Percentiles rank a stretch among this genome's conserved stretches.
phyloP scores from a whole-genome alignment of 2,797 vertebrate species.

The Phyllotis vaccarum region DNA sequence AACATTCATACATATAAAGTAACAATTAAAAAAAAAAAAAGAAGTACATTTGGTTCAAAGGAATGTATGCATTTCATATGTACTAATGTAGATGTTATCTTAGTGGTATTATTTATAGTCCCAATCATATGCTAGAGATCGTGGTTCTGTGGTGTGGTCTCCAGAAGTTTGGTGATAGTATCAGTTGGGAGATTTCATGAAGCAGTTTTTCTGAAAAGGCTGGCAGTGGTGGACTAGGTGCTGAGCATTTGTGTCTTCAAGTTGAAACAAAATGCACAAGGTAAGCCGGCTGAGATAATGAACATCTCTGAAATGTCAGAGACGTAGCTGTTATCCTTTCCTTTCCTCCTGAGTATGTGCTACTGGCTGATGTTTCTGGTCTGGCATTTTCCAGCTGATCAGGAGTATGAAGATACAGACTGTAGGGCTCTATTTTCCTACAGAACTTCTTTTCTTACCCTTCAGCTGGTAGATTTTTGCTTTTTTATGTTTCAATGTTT shows the following conservation, averaged over 20 bases:
- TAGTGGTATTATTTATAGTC: not conserved
- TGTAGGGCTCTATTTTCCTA: not conserved
- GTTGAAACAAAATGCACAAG: not conserved
- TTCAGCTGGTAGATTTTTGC: not conserved
- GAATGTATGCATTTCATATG: slow-evolving; percentile 7
- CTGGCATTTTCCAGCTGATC: not conserved
- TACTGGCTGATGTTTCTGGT: not conserved
- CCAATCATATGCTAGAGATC: not conserved
- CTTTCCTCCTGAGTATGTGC: not conserved
- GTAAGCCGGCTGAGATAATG: not conserved
- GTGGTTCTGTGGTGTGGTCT: not conserved
- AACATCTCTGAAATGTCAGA: not conserved
- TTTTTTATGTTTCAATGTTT: not conserved
- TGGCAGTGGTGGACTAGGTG: not conserved
- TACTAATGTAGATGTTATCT: slow-evolving; percentile 9
- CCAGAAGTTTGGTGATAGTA: not conserved
- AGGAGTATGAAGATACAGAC: not conserved
- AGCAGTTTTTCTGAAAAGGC: not conserved
- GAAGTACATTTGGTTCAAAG: not conserved
- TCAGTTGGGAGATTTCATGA: slow-evolving; percentile 11
- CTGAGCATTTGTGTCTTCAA: slow-evolving; percentile 29
- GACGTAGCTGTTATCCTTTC: not conserved
- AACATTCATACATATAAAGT: not conserved
- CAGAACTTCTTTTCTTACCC: not conserved
- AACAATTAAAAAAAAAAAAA: not conserved